Conservation (phyloP, 2,888 invertebrate genomes). For the Petrolisthes cinctipes region DNA sequence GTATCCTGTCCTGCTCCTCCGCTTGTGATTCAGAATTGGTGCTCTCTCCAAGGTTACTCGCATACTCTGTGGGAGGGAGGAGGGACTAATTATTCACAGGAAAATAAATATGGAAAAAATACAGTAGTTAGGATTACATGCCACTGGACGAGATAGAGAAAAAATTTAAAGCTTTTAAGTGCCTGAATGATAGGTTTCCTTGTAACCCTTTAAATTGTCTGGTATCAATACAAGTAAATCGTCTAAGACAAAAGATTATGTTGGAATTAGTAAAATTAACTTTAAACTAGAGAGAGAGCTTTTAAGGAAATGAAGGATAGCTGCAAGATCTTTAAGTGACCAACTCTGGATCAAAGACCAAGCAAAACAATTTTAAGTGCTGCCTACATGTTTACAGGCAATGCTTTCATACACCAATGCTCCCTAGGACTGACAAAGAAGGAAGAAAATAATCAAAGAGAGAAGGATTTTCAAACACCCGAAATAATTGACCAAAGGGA, state of each 20-base stretch:
- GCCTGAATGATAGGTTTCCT: too few species aligned
- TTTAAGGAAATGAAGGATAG: neutral
- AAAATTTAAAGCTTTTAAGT: neutral
- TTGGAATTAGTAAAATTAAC: too few species aligned
- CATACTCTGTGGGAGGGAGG: conserved; percentile 79
- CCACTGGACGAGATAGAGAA: neutral
- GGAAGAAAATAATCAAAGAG: too few species aligned
- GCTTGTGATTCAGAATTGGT: conserved; percentile 84
- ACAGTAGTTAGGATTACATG: neutral
- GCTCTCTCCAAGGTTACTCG: conserved; percentile 92
- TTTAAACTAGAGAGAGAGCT: neutral
- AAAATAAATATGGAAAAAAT: neutral
- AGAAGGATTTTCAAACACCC: too few species aligned
- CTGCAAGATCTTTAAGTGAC: neutral
- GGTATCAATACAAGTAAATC: too few species aligned
- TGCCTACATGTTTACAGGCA: too few species aligned
- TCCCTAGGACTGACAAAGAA: too few species aligned
- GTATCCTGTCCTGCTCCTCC: conserved; percentile 90
- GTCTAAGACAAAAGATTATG: too few species aligned
- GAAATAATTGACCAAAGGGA: too few species aligned
- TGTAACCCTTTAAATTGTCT: too few species aligned
- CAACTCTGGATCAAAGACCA: neutral
- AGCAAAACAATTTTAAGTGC: too few species aligned
- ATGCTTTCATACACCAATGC: too few species aligned
- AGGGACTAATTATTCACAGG: neutral